Conservation (phyloP, 30 jellyfish, hydroid and myxozoan species). For the Hydractinia echinata region DNA sequence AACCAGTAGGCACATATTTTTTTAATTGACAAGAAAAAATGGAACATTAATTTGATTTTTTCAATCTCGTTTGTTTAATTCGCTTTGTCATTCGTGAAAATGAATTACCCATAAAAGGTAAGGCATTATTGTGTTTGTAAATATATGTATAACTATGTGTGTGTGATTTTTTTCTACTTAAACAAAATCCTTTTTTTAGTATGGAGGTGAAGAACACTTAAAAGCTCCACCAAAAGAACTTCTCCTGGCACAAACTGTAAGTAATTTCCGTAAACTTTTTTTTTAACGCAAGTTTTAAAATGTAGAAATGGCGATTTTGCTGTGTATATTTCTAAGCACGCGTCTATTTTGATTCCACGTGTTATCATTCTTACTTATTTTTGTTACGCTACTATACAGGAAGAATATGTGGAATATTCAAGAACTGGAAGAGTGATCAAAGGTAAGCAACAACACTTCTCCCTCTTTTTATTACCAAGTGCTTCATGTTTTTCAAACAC, state of each 20-base stretch:
- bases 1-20: background rate
- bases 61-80: too few species aligned
- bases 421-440: slow-evolving; percentile 93
- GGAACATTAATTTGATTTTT: too few species aligned
- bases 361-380: background rate
- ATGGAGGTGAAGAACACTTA: slow-evolving; percentile 98
- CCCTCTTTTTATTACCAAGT: too few species aligned
- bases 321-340: background rate
- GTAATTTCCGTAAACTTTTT: background rate
- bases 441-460: slow-evolving; percentile 58
- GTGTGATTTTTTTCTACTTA: too few species aligned
- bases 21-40: background rate
- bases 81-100: too few species aligned
- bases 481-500: too few species aligned
- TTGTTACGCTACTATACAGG: slow-evolving; percentile 45
- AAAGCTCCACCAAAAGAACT: slow-evolving; percentile 96
- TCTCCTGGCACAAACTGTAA: slow-evolving; percentile 95
- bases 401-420: slow-evolving; percentile 99
- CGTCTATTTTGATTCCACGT: background rate
- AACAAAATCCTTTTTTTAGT: slow-evolving; percentile 29
- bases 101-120: too few species aligned
- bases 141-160: too few species aligned
- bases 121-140: too few species aligned
- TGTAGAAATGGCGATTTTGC: background rate
- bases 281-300: background rate